Evolutionary conservation across 2,797 vertebrate genomes (phyloP).

Genomic region (Fistularia commersonii): DNA sequence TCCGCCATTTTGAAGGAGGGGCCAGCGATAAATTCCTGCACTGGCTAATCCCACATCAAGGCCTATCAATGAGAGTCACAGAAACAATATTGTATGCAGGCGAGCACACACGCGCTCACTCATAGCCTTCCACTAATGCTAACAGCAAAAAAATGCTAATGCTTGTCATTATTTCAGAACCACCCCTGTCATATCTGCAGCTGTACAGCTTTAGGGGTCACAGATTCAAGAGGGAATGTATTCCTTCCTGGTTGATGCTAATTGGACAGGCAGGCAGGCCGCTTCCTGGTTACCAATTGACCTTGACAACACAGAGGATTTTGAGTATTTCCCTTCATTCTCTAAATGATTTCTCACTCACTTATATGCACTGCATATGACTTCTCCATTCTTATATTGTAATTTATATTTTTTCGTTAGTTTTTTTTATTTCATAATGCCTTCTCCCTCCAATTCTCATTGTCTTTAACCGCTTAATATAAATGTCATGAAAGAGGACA

Average conservation of each 20-base stretch:
- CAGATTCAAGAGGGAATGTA: constrained; percentile 55
- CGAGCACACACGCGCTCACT: constrained; percentile 36
- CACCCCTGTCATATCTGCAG: constrained; percentile 64
- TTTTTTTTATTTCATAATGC: too few species aligned
- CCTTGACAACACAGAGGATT: constrained; percentile 64
- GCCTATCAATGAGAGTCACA: constrained; percentile 60
- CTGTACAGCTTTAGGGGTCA: constrained; percentile 70
- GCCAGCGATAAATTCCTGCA: constrained; percentile 58
- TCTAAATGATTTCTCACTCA: constrained; percentile 21
- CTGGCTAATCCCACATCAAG: constrained; percentile 70
- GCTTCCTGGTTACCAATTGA: constrained; percentile 66
- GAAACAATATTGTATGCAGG: constrained; percentile 52
- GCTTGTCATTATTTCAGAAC: constrained; percentile 72
- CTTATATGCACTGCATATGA: constrained; percentile 14
- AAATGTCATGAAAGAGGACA: too few species aligned
- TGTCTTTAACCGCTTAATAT: too few species aligned
- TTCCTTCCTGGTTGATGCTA: constrained; percentile 71
- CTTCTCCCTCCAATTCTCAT: too few species aligned
- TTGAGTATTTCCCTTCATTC: constrained; percentile 35
- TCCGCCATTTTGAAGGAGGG: constrained; percentile 73
- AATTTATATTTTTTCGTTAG: too few species aligned
- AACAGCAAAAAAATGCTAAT: constrained; percentile 75
- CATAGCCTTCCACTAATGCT: constrained; percentile 60
- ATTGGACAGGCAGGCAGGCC: constrained; percentile 67
- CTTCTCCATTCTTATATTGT: not conserved